Base-by-base conservation (phyloP, 1,140 invertebrate genomes). In the Drosophila pruinosa region DNA sequence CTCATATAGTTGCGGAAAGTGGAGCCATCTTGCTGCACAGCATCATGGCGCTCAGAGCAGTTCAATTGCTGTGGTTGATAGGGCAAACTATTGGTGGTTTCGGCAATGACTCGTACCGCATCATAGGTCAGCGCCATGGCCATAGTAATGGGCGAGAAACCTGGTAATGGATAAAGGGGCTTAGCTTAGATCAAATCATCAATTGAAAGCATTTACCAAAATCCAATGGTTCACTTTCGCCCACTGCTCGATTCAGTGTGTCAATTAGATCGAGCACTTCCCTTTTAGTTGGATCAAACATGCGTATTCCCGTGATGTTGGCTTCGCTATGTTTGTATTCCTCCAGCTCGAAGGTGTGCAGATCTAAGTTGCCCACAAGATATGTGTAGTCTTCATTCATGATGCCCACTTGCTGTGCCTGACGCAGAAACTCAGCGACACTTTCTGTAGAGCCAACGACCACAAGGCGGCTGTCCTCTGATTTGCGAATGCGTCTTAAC, bases 371-470 rank as follows among this genome's bases (percentile, higher is more conserved):
- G 39, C 95, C 96, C 14, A 98, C 94, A 15, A 97, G 93, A 75
- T 96, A 96, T 58, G 93, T 95, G 69, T 96, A 94, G 2, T 94
- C 92, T 59, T 96, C 94, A 2, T 95, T 95, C 92, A 97, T 94
- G 57, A 97, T 93, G 19, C 96, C 96, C 54, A 97, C 95, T 94
- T 98, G 96, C 90, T 97, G 96, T 92, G 96, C 79, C 69, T 94
- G 94, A 34, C 93, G 93, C 3, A 98, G 88, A 1, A 97, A 92
- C 38, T 93, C 90, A 6, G 92, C 91, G 10, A 97, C 92, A 50
- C 93, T 95, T 3, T 94, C 92, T 22, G 92, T 92, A 0, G 93
- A 93, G 72, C 97, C 97, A 67, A 97, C 95, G 0, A 99, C 91
- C 8, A 98, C 92, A 58, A 98, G 95, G 72, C 96, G 94, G 8